phyloP scores from a whole-genome alignment of 2,888 invertebrate genomes.

The Polyommatus iphigenia region DNA sequence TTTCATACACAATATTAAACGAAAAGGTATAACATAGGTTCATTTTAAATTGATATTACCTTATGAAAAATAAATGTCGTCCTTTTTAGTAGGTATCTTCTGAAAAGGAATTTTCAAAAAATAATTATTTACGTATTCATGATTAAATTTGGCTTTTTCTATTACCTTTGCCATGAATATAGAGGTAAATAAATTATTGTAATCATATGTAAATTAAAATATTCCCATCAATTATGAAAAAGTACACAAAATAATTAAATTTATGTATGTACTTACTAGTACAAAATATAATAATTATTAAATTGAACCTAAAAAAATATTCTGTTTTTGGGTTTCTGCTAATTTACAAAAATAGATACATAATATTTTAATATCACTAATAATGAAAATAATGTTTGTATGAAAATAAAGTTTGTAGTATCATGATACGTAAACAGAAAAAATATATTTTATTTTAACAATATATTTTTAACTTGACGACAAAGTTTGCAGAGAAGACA shows the following conservation, averaged over 20 bases:
- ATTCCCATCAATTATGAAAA: neutral
- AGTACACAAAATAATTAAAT: neutral
- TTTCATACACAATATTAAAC: too few species aligned
- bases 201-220: neutral
- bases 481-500: neutral
- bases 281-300: neutral
- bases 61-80: neutral
- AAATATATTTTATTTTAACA: neutral
- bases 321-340: neutral
- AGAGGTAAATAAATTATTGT: neutral
- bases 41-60: too few species aligned
- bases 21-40: too few species aligned
- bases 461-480: neutral
- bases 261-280: neutral
- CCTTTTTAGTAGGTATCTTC: neutral
- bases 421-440: neutral
- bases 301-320: neutral
- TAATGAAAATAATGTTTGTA: neutral
- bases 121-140: neutral
- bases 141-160: too few species aligned
- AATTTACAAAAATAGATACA: neutral
- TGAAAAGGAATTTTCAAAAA: neutral
- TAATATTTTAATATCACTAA: neutral
- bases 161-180: neutral
- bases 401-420: neutral